Conservation (phyloP, 2,888 invertebrate species). For the Tubulanus polymorphus region DNA sequence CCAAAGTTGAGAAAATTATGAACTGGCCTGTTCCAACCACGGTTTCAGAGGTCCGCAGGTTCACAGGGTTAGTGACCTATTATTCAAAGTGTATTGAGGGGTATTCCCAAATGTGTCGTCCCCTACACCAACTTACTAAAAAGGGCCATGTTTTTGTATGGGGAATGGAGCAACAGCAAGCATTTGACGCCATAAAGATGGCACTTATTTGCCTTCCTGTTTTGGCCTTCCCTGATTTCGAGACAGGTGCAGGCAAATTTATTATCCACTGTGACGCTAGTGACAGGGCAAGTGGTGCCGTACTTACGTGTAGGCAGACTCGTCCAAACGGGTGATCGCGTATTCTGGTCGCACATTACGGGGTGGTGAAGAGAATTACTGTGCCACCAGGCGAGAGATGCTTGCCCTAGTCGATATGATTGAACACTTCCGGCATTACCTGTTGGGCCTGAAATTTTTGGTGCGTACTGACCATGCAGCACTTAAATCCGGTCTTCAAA, state of each 20-base stretch:
- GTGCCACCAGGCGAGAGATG: conserved; percentile 18
- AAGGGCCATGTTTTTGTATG: conserved; percentile 17
- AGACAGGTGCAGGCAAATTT: conserved; percentile 10
- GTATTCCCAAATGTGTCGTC: conserved; percentile 17
- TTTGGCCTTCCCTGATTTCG: conserved; percentile 19
- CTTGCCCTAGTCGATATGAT: conserved; percentile 22
- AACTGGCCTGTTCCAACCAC: conserved; percentile 18
- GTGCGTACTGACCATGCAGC: conserved; percentile 23
- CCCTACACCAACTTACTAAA: conserved; percentile 12
- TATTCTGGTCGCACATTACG: conserved; percentile 2
- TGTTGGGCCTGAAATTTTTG: conserved; percentile 16
- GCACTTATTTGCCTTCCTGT: conserved; percentile 20
- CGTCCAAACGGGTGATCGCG: neutral
- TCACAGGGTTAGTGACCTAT: conserved; percentile 22
- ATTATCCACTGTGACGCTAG: conserved; percentile 21
- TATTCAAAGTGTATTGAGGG: conserved; percentile 19
- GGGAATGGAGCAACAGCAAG: conserved; percentile 16
- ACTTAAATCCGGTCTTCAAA: too few species aligned
- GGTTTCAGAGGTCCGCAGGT: conserved; percentile 17
- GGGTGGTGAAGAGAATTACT: conserved; percentile 19
- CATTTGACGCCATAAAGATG: conserved; percentile 19
- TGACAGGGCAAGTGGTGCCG: conserved; percentile 17
- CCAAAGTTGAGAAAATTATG: neutral
- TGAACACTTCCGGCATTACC: conserved; percentile 17
- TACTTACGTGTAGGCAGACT: conserved; percentile 14